Evolutionary conservation across 1,140 invertebrate species (phyloP), one percentile per base, ranked within the genome.

Genomic region (Leptinotarsa undecemlineata): DNA sequence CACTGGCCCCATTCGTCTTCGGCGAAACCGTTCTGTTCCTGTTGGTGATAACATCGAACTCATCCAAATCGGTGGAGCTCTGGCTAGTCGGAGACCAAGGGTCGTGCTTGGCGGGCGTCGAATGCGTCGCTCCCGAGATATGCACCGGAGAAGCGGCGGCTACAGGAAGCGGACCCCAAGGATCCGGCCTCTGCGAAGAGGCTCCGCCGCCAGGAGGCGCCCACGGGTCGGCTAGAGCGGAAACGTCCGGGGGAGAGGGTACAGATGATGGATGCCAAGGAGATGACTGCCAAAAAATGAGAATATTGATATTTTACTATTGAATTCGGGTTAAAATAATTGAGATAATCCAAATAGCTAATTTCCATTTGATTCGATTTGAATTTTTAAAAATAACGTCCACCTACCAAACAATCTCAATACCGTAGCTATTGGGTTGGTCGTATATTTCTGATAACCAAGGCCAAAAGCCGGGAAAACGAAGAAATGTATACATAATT

Each of bases 41-140:
- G 85, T 94, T 94, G 57, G 92, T 92, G 76, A 95, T 92, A 63
- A 92, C 87, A 85, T 95, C 93, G 83, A 95, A 95, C 84, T 95
- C 94, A 84, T 94, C 93, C 80, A 94, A 86, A 84, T 93, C 92
- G 5, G 90, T 89, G n/a, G 90, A 88, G 79, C 89, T 90, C 60
- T 88, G 83, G 68, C 83, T 84, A 14, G 80, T 78, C 0, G 83
- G 82, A 20, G 83, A 84, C 83, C 83, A 84, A 1, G 82, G 83
- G 71, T 84, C 83, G 47, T 77, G 73, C 48, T 76, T 57, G 83
- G 85, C 74, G 76, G 79, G 14, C 74, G 62, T 64, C 15, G 62
- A 20, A 14, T 20, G 19, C 62, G 20, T 20, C 4, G 21, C 21
- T 11, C 13, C 17, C 17, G 14, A 17, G 21, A 15, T 3, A 11